Evolutionary conservation across 2,888 invertebrate species (phyloP), one percentile per base, ranked within the genome.

Genomic region (Sinotaia quadrata): DNA sequence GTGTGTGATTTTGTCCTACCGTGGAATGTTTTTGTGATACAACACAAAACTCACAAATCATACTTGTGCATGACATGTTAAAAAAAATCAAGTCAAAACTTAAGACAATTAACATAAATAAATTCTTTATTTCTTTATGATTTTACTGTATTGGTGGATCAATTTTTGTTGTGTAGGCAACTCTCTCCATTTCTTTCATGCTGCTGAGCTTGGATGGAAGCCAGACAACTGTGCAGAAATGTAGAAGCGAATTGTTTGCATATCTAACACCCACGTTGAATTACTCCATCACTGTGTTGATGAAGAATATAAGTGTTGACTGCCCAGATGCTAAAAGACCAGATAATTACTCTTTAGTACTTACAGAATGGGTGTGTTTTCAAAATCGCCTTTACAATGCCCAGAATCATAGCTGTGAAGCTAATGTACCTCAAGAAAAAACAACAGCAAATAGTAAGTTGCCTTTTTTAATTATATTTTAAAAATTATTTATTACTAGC

Each of bases 161-260:
- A 2, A 18, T 27, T 57, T 57, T 57, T 18, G 15, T 27, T 47
- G n/a, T 44, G 18, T 60, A 71, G 71, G 61, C 65, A 5, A 49
- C 49, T 33, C 47, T 72, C 31, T 37, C 47, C 12, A 60, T 68
- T 10, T 68, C 71, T 5, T 52, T 72, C 15, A 66, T 59, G 34
- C 47, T 72, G 29, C 34, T 68, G 37, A 72, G 68, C 41, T 34
- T 68, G 49, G 10, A 37, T 8, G 65, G 56, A 33, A 34, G 36
- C 37, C 27, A 37, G n/a, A 29, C 15, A 18, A 37, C 63, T 4
- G 63, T 54, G 18, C 21, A 41, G n/a, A n/a, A 54, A 15, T 63
- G 63, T 54, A 54, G 21, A 27, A 41, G 34, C 27, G 51, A 41
- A 12, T 54, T 63, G 37, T 52, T 54, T 41, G 18, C 37, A 18